Evolutionary conservation across 2,888 invertebrate species (phyloP).

Genomic region (Tridacna gigas): DNA sequence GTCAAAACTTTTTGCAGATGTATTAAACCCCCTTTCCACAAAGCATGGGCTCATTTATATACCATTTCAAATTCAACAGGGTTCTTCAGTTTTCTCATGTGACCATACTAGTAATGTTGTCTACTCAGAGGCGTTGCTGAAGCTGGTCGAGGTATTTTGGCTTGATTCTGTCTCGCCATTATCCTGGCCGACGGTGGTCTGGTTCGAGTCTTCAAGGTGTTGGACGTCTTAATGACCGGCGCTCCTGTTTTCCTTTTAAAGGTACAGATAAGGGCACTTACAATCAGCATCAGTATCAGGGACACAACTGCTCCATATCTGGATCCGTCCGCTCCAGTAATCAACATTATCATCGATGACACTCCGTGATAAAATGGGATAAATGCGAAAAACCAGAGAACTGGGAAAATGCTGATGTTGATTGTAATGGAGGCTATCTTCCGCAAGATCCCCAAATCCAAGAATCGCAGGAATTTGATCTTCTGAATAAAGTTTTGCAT

Average conservation of each 20-base stretch:
- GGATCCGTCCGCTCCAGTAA: not conserved
- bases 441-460: conserved; percentile 15
- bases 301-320: not conserved
- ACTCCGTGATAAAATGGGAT: conserved; percentile 30
- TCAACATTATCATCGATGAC: not conserved
- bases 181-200: conserved; percentile 28
- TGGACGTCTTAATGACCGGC: not conserved
- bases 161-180: not conserved
- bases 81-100: no score
- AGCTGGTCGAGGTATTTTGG: not conserved
- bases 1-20: no score
- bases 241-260: not conserved
- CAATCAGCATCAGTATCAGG: not conserved
- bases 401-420: conserved; percentile 17
- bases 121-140: conserved; percentile 8
- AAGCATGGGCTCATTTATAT: no score
- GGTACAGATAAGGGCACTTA: not conserved
- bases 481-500: conserved; percentile 15
- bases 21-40: no score
- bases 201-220: not conserved
- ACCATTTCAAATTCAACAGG: no score
- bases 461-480: not conserved
- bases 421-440: not conserved
- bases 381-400: conserved; percentile 9
- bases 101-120: not conserved